These are phyloP conservation scores for Chrysodeixis includens DNA, from an alignment of 2,888 invertebrate species.

Conservation along the genomic window DNA sequence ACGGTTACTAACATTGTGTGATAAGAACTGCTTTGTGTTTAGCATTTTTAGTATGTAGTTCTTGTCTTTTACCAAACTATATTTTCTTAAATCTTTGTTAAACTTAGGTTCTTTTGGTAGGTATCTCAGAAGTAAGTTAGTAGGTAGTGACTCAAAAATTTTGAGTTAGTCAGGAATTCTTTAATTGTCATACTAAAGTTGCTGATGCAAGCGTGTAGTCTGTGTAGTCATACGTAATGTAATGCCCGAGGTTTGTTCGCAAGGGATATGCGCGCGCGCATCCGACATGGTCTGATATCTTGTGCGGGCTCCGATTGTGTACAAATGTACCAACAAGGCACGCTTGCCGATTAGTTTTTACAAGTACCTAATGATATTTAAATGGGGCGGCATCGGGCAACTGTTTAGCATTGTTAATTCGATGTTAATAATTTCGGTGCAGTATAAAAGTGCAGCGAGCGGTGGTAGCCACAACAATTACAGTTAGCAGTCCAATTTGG, in stretches of 20 bases:
- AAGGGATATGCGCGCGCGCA: constrained; percentile 40
- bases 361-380: constrained; percentile 82
- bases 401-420: constrained; percentile 85
- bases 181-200: background rate
- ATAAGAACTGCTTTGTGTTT: background rate
- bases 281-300: constrained; percentile 66
- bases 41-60: background rate
- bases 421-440: constrained; percentile 82
- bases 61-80: too few relatives aligned
- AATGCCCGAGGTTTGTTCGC: constrained; percentile 16
- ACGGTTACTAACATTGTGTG: too few relatives aligned
- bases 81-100: too few relatives aligned
- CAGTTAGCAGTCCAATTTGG: constrained; percentile 72
- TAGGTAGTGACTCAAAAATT: too few relatives aligned
- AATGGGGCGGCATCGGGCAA: constrained; percentile 78
- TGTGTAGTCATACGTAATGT: background rate
- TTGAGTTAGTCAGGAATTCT: background rate
- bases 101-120: too few relatives aligned
- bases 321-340: constrained; percentile 53
- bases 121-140: too few relatives aligned
- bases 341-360: constrained; percentile 66
- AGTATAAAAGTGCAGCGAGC: constrained; percentile 85
- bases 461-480: constrained; percentile 74
- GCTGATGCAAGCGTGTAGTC: background rate
- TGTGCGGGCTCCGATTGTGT: constrained; percentile 49